These are phyloP conservation scores for Dallia pectoralis DNA, from an alignment of 2,797 vertebrate species.

Conservation along the genomic window DNA sequence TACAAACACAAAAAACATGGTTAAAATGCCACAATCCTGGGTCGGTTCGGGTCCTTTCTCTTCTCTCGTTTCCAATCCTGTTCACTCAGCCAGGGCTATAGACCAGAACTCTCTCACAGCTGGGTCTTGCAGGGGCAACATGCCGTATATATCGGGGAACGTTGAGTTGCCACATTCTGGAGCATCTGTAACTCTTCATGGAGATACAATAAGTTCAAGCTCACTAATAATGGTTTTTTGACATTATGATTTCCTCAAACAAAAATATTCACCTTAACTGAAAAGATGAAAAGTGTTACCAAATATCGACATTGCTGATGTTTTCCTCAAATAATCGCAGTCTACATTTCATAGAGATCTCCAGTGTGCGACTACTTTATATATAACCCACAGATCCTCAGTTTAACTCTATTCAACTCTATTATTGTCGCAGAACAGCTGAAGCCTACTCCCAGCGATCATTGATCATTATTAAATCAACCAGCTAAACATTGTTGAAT, in stretches of 20 bases:
- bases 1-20: constrained; percentile 1
- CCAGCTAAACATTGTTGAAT: not conserved
- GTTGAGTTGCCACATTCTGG: too few species aligned
- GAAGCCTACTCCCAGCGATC: not conserved
- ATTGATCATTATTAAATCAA: not conserved
- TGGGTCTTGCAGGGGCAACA: constrained; percentile 2
- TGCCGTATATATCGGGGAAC: too few species aligned
- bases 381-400: not conserved
- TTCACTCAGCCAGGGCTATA: constrained; percentile 26
- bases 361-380: not conserved
- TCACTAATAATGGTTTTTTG: not conserved
- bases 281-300: not conserved
- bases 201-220: not conserved
- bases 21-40: constrained; percentile 13
- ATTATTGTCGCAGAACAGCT: not conserved
- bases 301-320: not conserved
- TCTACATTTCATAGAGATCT: not conserved
- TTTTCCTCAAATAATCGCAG: not conserved
- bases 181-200: too few species aligned
- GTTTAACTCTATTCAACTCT: not conserved
- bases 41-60: constrained; percentile 4
- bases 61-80: not conserved
- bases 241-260: not conserved
- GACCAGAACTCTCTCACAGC: constrained; percentile 34
- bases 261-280: not conserved